A percentile compares a stretch with the other conserved stretches of the same genome.
phyloP scores from a whole-genome alignment of 2,888 invertebrate genomes.

The Drosophila acutilabella region DNA sequence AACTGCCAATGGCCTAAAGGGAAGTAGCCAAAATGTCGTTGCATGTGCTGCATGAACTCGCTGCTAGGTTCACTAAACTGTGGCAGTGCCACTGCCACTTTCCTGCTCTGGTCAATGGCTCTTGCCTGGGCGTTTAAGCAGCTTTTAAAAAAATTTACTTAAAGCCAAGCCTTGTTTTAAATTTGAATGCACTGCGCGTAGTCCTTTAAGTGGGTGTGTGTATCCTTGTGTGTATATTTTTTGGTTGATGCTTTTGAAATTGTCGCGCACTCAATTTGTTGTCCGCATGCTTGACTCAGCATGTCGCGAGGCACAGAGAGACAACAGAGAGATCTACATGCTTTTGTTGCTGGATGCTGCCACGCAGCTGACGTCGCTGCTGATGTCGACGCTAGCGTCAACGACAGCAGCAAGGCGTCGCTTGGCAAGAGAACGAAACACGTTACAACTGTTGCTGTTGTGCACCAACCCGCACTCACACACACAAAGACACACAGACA shows the following conservation, averaged over 20 bases:
- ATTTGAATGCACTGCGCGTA: constrained; percentile 21
- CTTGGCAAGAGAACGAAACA: constrained; percentile 9
- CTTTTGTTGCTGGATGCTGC: constrained; percentile 34
- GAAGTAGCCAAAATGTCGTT: constrained; percentile 33
- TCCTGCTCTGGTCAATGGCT: constrained; percentile 17
- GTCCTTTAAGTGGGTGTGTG: constrained; percentile 60
- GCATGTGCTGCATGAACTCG: constrained; percentile 33
- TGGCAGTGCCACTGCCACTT: constrained; percentile 13
- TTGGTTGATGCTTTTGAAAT: constrained; percentile 5
- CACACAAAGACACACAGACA: background rate
- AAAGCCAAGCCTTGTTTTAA: constrained; percentile 57
- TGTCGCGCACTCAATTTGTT: constrained; percentile 30
- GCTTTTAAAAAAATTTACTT: constrained; percentile 22
- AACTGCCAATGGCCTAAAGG: constrained; percentile 12
- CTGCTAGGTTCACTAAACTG: constrained; percentile 71
- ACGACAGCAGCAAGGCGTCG: background rate
- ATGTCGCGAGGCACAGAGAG: constrained; percentile 69
- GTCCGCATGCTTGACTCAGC: constrained; percentile 57
- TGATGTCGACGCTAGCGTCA: background rate
- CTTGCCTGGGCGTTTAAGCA: constrained; percentile 58
- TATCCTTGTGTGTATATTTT: constrained; percentile 2
- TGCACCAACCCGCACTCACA: background rate
- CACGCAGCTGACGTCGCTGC: constrained; percentile 5
- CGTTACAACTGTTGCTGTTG: constrained; percentile 11
- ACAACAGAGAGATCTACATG: constrained; percentile 33